Evolutionary conservation across 2,888 invertebrate genomes (phyloP).

Genomic region (Polietes domitor): DNA sequence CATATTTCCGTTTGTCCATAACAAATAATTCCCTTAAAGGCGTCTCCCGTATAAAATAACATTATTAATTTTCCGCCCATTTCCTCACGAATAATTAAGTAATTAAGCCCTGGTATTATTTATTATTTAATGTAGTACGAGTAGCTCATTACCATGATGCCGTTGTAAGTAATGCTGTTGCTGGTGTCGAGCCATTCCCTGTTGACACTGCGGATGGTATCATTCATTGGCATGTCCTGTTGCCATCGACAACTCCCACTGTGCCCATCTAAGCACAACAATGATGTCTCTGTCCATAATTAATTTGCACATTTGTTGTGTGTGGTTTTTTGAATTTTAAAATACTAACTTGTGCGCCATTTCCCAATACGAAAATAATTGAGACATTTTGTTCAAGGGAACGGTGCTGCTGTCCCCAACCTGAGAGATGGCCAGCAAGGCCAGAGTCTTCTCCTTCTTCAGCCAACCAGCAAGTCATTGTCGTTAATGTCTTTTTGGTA

Average conservation of each 20-base stretch:
- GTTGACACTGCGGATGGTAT: background rate
- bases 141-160: background rate
- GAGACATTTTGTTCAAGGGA: background rate
- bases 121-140: background rate
- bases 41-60: background rate
- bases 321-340: background rate
- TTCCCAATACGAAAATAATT: constrained; percentile 5
- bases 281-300: background rate
- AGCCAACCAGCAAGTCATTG: background rate
- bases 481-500: background rate
- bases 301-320: background rate
- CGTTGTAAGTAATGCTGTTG: constrained; percentile 1
- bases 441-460: too few species aligned
- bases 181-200: background rate
- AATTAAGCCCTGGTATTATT: background rate
- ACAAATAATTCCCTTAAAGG: background rate
- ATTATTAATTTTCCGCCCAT: background rate
- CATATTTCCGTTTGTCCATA: background rate
- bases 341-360: too few species aligned
- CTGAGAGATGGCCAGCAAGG: too few species aligned
- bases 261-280: background rate
- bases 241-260: background rate
- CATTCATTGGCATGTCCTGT: background rate
- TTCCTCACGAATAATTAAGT: background rate
- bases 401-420: background rate